Evolutionary conservation across 2,888 invertebrate species (phyloP), one percentile per base, ranked within the genome.

Genomic region (Hyposoter didymator): DNA sequence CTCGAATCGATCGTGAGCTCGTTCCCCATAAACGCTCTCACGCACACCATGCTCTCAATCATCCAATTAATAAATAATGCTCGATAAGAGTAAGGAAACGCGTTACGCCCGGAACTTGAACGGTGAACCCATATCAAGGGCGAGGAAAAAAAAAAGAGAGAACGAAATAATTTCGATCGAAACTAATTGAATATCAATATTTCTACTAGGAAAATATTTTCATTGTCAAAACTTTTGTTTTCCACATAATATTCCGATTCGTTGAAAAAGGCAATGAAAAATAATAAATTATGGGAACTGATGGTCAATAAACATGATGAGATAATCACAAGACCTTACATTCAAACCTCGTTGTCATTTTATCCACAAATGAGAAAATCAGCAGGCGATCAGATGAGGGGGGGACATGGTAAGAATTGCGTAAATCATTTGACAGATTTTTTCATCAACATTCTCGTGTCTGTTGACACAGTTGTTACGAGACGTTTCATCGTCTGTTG

Each of bases 391-490:
- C 12, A 14, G 4, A 28, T 12, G 8, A n/a, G n/a, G n/a, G 10
- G 19, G 39, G 17, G n/a, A 64, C 19, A 19, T n/a, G 10, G 72
- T 28, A 35, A 52, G 72, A 72, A 76, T 82, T 82, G 76, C 82
- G 82, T 82, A 82, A 82, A 76, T 76, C 70, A 76, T 76, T 82
- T 76, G 62, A 76, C 74, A 82, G 52, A 64, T 76, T 81, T 74
- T 67, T 45, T 67, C 43, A 45, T 19, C 45, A 67, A 45, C 14
- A 43, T 67, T 67, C 39, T 39, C 19, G n/a, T 35, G 35, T 66
- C 19, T n/a, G n/a, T 66, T 66, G 64, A 35, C 39, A 39, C 39
- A 66, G n/a, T 35, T 1, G 35, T 66, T 66, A 66, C 39, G 35
- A 66, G 39, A 66, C 10, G 35, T 39, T 66, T 39, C n/a, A n/a